Base-by-base conservation (phyloP, 64 coral and sea anemone genomes). In the Porites australiensis region DNA sequence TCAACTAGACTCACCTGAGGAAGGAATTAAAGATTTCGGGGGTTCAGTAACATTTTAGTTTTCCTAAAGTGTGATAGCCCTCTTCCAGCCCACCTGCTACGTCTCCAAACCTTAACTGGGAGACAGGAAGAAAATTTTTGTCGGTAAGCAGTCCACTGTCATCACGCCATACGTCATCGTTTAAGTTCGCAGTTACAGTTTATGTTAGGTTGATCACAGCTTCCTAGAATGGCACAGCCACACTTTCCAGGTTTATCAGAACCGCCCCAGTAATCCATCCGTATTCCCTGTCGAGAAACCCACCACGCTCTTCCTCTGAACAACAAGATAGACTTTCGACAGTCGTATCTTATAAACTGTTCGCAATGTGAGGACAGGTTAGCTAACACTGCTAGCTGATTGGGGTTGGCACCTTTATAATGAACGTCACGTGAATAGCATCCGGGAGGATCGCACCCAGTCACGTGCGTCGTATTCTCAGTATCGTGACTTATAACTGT, bases 401-500 rank as follows among this genome's bases (percentile, higher is more conserved):
- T 3, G 58, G 67, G 15, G 6, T 15, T 79, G 2, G 22, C 88
- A 6, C 53, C 62, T 6, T 2, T 77, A 45, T 89, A 89, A 4
- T 55, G 15, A 0, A 89, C 75, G 13, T 89, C 67, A 0, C 72
- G 37, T 0, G 3, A 2, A 19, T 63, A 79, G 37, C 88, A 64
- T 68, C 73, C 60, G 9, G 16, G 1, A 2, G 0, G 2, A 2
- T 89, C 74, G 64, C 57, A 79, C 0, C 58, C 75, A 21, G 1
- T 89, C 3, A 89, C 73, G 43, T 69, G 46, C 58, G 20, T 62
- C 68, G 58, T 79, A 3, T 44, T 77, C 46, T 90, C 88, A 4
- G 43, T 81, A 63, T 90, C 48, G 75, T 90, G 88, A 66, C 88
- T 61, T 44, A 90, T 50, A 50, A 90, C 88, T 90, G 88, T 90